Conservation (phyloP, 2,113 vertebrate species). For the Perca schrenkii region DNA sequence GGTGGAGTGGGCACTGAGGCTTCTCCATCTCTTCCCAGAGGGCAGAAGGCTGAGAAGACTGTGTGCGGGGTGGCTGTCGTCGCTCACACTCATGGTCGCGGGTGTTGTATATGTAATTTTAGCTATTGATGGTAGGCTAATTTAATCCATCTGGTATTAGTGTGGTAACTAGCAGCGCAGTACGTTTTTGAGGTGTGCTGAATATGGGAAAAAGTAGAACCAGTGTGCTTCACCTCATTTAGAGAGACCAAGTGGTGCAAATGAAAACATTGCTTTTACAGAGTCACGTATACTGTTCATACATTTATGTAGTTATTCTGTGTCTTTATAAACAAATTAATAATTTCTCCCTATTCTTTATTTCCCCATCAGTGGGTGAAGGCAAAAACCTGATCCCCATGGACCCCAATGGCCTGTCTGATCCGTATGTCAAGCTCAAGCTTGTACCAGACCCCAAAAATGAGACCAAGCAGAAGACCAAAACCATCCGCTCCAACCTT, state of each 20-base stretch:
- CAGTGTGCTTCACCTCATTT: background rate
- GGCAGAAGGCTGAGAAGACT: too few species aligned
- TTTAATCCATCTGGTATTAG: background rate
- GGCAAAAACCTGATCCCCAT: constrained; percentile 97
- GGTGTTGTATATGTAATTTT: too few species aligned
- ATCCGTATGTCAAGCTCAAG: constrained; percentile 98
- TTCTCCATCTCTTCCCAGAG: too few species aligned
- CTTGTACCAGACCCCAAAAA: constrained; percentile 97
- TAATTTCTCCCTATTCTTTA: background rate
- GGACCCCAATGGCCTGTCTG: constrained; percentile 97
- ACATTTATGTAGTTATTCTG: background rate
- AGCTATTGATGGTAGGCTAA: background rate
- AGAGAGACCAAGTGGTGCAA: background rate
- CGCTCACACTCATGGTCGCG: too few species aligned
- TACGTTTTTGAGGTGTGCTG: background rate
- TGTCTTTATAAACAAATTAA: background rate
- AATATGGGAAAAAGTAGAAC: background rate
- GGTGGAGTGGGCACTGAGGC: too few species aligned
- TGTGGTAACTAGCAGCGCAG: background rate
- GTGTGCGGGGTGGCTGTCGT: too few species aligned
- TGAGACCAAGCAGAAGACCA: constrained; percentile 98
- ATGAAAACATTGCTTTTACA: background rate
- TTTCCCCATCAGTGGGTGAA: constrained; percentile 86
- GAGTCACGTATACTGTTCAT: background rate
- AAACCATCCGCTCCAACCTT: constrained; percentile 94